phyloP scores from a whole-genome alignment of 2,797 vertebrate species.

The Lepilemur septentrionalis region DNA sequence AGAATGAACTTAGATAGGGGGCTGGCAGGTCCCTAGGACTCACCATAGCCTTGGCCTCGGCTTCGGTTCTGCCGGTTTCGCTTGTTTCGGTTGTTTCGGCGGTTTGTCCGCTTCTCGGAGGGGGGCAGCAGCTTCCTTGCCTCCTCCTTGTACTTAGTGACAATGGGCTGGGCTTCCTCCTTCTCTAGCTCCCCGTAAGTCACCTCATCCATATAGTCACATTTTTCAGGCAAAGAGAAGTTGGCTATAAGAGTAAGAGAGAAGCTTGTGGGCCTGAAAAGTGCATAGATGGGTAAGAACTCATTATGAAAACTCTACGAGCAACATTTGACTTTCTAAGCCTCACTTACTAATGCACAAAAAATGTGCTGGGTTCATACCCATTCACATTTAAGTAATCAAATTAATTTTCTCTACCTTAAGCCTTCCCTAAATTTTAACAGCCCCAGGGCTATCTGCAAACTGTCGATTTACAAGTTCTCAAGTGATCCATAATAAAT shows the following conservation, averaged over 20 bases:
- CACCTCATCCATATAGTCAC: constrained; percentile 90
- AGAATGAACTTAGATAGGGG: background rate
- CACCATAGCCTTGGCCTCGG: constrained; percentile 81
- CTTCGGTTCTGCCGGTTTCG: constrained; percentile 84
- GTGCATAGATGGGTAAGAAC: background rate
- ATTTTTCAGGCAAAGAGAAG: constrained; percentile 91
- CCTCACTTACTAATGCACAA: background rate
- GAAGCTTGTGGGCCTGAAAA: constrained; percentile 25
- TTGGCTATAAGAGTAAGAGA: constrained; percentile 86
- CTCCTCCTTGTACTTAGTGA: constrained; percentile 90
- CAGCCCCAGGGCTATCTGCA: background rate
- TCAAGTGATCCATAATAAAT: constrained; percentile 51
- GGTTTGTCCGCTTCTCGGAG: constrained; percentile 85
- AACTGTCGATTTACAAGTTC: constrained; percentile 12
- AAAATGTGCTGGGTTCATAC: background rate
- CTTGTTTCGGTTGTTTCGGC: constrained; percentile 80
- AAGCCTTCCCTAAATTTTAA: background rate
- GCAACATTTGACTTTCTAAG: background rate
- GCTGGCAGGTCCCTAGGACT: constrained; percentile 43
- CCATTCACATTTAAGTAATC: background rate
- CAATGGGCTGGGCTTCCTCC: constrained; percentile 87
- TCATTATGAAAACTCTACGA: background rate
- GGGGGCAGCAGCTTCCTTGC: constrained; percentile 89
- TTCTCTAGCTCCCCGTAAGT: constrained; percentile 88
- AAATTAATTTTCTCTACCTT: background rate